Conservation (phyloP, 2,888 invertebrate species). For the Exephanes ischioxanthus region DNA sequence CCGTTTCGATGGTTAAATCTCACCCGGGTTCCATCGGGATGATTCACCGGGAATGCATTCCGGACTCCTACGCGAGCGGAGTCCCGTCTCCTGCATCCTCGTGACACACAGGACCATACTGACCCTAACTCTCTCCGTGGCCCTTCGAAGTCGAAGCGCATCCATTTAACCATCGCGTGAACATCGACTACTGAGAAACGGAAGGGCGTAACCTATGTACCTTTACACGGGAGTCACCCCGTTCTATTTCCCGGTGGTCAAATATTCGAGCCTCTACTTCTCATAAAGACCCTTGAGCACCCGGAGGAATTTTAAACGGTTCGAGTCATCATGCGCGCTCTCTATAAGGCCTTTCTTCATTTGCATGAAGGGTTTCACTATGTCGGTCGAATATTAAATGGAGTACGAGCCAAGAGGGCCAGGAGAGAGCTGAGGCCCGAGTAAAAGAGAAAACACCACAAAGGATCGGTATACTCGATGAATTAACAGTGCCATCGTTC, state of each 20-base stretch:
- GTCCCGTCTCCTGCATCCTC: constrained; percentile 31
- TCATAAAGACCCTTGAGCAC: constrained; percentile 27
- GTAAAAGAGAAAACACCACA: constrained; percentile 2
- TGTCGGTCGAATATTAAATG: constrained; percentile 10
- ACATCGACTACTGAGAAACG: background rate
- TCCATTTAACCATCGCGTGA: constrained; percentile 16
- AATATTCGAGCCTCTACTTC: constrained; percentile 15
- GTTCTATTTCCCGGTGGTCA: background rate
- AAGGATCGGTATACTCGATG: background rate
- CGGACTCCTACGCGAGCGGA: constrained; percentile 26
- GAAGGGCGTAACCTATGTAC: background rate
- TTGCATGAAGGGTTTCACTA: background rate
- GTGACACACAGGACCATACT: constrained; percentile 50
- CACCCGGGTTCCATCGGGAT: constrained; percentile 52
- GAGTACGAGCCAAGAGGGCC: background rate
- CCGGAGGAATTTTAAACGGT: constrained; percentile 29
- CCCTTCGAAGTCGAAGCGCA: constrained; percentile 42
- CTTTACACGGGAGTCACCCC: background rate
- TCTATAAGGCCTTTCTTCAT: constrained; percentile 6
- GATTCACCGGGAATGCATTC: constrained; percentile 65
- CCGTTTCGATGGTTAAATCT: background rate
- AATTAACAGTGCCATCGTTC: constrained; percentile 22
- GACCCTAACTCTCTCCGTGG: constrained; percentile 40
- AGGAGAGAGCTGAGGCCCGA: background rate
- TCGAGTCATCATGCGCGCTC: constrained; percentile 28